Percentiles rank a stretch among this genome's conserved stretches.
Evolutionary conservation across 2,797 vertebrate genomes (phyloP).

Genomic region (Urocyon cinereoargenteus): DNA sequence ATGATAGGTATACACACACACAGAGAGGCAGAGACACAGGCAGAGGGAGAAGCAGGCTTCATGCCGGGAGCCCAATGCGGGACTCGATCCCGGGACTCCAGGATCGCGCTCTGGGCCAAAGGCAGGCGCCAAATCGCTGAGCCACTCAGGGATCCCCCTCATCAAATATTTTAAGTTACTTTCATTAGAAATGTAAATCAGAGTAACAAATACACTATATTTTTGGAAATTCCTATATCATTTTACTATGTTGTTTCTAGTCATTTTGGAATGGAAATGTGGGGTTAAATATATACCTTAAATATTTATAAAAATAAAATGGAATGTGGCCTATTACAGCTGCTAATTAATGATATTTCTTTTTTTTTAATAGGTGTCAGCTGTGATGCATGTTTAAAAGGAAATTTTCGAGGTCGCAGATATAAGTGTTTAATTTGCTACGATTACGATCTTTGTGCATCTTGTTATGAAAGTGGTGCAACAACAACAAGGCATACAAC

Average conservation of each 20-base stretch:
- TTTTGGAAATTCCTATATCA: background rate
- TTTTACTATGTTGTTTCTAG: conserved; percentile 11
- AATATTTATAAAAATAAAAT: conserved; percentile 30
- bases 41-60: too few species aligned
- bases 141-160: too few species aligned
- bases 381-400: conserved; percentile 99
- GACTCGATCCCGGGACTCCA: too few species aligned
- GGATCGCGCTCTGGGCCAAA: too few species aligned
- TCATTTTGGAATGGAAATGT: conserved; percentile 31
- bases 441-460: conserved; percentile 99
- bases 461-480: conserved; percentile 99
- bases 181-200: background rate
- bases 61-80: too few species aligned
- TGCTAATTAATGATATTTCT: conserved; percentile 70
- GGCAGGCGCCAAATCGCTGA: too few species aligned
- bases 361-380: conserved; percentile 95
- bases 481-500: conserved; percentile 98
- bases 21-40: too few species aligned
- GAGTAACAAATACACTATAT: background rate
- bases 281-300: conserved; percentile 11
- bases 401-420: conserved; percentile 98
- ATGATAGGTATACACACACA: too few species aligned
- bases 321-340: conserved; percentile 40
- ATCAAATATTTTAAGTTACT: conserved; percentile 19
- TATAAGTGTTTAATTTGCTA: conserved; percentile 99